Evolutionary conservation across 2,888 invertebrate genomes (phyloP).

Genomic region (Thecocarcelia acutangulata): DNA sequence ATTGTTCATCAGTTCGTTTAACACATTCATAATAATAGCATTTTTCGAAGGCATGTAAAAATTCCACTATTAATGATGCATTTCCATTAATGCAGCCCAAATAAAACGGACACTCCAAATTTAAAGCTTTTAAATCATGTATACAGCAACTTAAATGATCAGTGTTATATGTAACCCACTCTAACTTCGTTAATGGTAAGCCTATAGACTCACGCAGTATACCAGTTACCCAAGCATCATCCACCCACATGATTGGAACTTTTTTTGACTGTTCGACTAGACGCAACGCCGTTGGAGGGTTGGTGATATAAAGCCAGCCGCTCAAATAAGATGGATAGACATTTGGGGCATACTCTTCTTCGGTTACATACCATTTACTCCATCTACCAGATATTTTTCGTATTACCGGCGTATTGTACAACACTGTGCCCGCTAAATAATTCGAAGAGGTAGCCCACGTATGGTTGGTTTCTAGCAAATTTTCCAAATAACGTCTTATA

Average conservation of each 20-base stretch:
- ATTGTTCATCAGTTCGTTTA: conserved; percentile 80
- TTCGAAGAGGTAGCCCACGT: conserved; percentile 76
- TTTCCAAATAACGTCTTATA: too few species aligned
- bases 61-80: conserved; percentile 85
- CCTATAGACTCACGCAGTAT: conserved; percentile 85
- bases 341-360: conserved; percentile 86
- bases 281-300: conserved; percentile 84
- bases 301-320: conserved; percentile 92
- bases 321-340: conserved; percentile 89
- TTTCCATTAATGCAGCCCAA: conserved; percentile 91
- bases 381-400: conserved; percentile 85
- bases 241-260: too few species aligned
- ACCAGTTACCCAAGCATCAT: too few species aligned
- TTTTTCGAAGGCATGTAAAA: conserved; percentile 84
- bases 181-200: conserved; percentile 84
- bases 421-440: conserved; percentile 86
- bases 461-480: too few species aligned
- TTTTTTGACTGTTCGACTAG: too few species aligned
- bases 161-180: too few species aligned
- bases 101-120: conserved; percentile 85
- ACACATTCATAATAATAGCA: too few species aligned
- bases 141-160: too few species aligned
- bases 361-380: conserved; percentile 91
- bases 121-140: conserved; percentile 83
- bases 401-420: conserved; percentile 85